phyloP scores from a whole-genome alignment of 2,797 vertebrate genomes.

The Pteropus rufus region DNA sequence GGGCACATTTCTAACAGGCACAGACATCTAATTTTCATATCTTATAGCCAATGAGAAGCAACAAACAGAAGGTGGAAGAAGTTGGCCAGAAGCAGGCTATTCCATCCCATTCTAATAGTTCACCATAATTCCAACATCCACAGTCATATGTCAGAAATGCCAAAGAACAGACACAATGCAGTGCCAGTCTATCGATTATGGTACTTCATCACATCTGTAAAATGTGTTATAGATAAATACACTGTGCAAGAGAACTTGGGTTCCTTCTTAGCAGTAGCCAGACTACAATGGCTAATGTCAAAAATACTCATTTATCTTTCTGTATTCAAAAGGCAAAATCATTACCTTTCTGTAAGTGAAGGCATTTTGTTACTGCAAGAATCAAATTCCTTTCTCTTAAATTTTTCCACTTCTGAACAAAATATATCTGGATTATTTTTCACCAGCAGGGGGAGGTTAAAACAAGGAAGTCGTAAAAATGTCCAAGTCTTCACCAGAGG shows the following conservation, averaged over 20 bases:
- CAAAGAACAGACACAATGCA: background rate
- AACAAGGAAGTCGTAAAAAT: background rate
- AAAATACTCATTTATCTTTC: conserved; percentile 43
- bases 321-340: conserved; percentile 19
- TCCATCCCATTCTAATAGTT: background rate
- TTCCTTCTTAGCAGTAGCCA: background rate
- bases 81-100: background rate
- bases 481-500: conserved; percentile 9
- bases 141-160: background rate
- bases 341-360: conserved; percentile 24
- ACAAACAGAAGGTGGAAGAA: background rate
- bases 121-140: background rate
- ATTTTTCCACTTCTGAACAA: conserved; percentile 10
- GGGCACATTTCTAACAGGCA: conserved; percentile 3
- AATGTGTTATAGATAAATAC: background rate
- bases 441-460: conserved; percentile 47
- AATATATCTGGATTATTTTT: background rate
- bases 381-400: background rate
- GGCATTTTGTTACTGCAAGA: background rate
- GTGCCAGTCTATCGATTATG: background rate
- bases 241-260: background rate
- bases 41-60: background rate
- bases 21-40: conserved; percentile 7
- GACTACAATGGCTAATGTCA: background rate
- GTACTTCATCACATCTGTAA: background rate